Evolutionary conservation across 2,113 vertebrate species (phyloP).

Genomic region (Larimichthys polyactis): DNA sequence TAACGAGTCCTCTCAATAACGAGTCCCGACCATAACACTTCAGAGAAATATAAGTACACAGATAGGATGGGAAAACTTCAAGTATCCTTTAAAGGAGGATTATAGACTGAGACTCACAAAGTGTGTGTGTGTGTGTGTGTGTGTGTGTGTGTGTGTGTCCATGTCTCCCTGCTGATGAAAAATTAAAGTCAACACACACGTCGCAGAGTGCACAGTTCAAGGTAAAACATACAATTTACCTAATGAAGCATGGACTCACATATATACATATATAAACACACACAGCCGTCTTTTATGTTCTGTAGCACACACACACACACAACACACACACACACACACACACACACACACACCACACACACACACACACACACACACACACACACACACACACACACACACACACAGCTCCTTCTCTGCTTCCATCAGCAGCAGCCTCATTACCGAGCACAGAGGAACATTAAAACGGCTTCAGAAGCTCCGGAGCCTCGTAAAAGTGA

Average conservation of each 20-base stretch:
- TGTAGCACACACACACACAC: neutral
- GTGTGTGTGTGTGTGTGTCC: too few species aligned
- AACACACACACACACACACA: slow-evolving; percentile 15
- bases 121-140: neutral
- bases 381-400: too few species aligned
- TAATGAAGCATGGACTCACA: neutral
- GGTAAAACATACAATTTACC: neutral
- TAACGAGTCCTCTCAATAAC: too few species aligned
- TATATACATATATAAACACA: neutral
- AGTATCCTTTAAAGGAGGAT: neutral
- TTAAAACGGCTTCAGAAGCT: slow-evolving; percentile 30
- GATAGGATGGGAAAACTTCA: too few species aligned
- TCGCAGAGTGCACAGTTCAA: neutral
- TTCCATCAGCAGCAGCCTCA: slow-evolving; percentile 31
- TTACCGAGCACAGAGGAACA: slow-evolving; percentile 42
- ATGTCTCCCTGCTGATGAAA: neutral
- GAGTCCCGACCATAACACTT: too few species aligned
- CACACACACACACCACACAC: neutral
- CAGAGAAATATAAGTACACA: too few species aligned
- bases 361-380: too few species aligned
- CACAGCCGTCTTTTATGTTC: neutral
- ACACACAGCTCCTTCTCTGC: neutral
- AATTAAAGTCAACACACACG: slow-evolving; percentile 1
- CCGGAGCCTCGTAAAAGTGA: slow-evolving; percentile 45
- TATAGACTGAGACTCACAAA: neutral